Conservation (phyloP, 1,140 invertebrate genomes). For the Oryctes rhinoceros region DNA sequence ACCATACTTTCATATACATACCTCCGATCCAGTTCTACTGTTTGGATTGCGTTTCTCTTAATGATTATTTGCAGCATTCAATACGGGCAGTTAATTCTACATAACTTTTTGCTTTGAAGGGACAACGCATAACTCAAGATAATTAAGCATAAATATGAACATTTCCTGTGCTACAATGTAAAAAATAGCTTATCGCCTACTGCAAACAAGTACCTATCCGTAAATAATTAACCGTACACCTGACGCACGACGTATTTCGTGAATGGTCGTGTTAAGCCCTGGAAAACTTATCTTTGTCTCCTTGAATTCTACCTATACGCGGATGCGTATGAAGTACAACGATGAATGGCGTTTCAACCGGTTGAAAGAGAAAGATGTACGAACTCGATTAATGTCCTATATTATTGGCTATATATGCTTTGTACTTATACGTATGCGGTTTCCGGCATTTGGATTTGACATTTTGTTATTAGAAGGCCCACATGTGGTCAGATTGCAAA, state of each 20-base stretch:
- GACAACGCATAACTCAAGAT: too few relatives aligned
- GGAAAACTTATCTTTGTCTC: conserved; percentile 27
- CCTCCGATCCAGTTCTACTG: too few relatives aligned
- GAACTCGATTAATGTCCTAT: conserved; percentile 20
- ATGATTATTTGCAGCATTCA: too few relatives aligned
- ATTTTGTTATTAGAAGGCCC: conserved; percentile 55
- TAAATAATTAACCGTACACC: neutral
- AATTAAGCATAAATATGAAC: too few relatives aligned
- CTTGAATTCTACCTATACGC: neutral
- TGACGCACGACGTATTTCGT: neutral
- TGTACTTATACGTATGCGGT: conserved; percentile 14
- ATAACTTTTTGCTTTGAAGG: too few relatives aligned
- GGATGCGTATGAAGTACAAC: neutral
- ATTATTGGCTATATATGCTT: conserved; percentile 19
- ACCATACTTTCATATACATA: too few relatives aligned
- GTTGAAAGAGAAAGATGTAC: neutral
- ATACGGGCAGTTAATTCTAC: too few relatives aligned
- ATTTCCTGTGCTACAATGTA: neutral
- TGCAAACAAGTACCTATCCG: neutral
- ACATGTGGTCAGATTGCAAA: conserved; percentile 54
- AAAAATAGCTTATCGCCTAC: neutral
- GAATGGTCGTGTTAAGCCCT: neutral
- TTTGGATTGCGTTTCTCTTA: too few relatives aligned
- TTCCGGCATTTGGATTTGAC: conserved; percentile 54
- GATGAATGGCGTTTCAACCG: neutral